Base-by-base conservation (phyloP, 2,113 vertebrate genomes). In the Cardinalis cardinalis region DNA sequence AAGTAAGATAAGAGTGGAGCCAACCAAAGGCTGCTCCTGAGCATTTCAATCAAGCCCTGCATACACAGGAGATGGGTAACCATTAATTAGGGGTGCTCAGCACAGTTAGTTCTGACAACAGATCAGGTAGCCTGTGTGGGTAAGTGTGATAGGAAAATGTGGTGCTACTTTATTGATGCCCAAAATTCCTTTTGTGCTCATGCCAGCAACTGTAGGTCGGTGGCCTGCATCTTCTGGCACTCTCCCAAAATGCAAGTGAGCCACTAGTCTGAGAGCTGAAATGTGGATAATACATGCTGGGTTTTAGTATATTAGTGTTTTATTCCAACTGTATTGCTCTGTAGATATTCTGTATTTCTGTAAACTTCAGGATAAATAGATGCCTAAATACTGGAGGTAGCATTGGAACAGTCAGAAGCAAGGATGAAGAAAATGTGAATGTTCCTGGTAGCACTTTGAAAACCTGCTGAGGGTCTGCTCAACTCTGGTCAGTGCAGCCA, bases 1-100 rank as follows among this genome's bases (percentile, higher is more conserved):
- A 41, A 94, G 78, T 26, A 44, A 96, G 95, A 90, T 97, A 97
- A 97, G 87, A 91, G 61, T 87, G 87, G 87, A 91, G 88, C 79
- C 87, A 89, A 84, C 58, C 29, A 19, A 91, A 76, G 9, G 6
- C 40, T 68, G 60, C 58, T 82, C 43, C 49, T 49, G 52, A 86
- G 68, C 41, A 24, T 73, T 92, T 94, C 68, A 84, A 16, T 85
- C 53, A 82, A 93, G 53, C 19, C 7, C 28, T 52, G 20, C 52
- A 26, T 72, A 87, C 44, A n/a, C 34, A 52, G 68, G 63, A 86
- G 48, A 65, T 74, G 44, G 59, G 53, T 92, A 89, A 86, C 41
- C 38, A 56, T 76, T 75, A 79, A 55, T 79, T 46, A 88, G 46
- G 21, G 21, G 21, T 25, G 28, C 28, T 75, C 70, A 83, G 46